Evolutionary conservation across 2,888 invertebrate genomes (phyloP).

Genomic region (Perdita meconis): DNA sequence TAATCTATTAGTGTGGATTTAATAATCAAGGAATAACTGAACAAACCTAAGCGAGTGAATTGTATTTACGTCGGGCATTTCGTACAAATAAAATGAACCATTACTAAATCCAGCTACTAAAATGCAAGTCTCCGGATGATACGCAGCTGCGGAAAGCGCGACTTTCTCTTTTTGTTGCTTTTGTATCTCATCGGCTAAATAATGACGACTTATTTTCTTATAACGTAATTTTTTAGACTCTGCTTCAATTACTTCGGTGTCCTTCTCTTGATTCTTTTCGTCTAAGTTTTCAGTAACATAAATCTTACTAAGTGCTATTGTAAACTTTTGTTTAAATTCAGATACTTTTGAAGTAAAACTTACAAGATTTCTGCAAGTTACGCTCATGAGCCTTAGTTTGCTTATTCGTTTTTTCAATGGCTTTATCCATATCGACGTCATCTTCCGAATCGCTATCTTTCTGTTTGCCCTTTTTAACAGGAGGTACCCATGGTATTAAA

Average conservation of each 20-base stretch:
- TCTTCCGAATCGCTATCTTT: slow-evolving; percentile 85
- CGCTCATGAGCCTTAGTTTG: slow-evolving; percentile 76
- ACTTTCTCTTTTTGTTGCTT: slow-evolving; percentile 87
- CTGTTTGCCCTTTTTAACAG: slow-evolving; percentile 79
- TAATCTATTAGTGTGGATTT: background rate
- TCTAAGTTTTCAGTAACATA: slow-evolving; percentile 20
- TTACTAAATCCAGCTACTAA: slow-evolving; percentile 95
- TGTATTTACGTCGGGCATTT: slow-evolving; percentile 96
- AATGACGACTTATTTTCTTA: slow-evolving; percentile 90
- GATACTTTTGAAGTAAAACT: slow-evolving; percentile 6
- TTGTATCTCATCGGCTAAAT: slow-evolving; percentile 89
- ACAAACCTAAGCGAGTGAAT: slow-evolving; percentile 91
- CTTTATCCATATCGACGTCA: slow-evolving; percentile 87
- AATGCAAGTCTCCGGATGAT: slow-evolving; percentile 91
- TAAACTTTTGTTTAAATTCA: background rate
- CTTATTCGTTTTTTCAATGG: slow-evolving; percentile 86
- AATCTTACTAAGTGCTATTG: background rate
- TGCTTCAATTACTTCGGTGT: slow-evolving; percentile 67
- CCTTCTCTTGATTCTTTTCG: slow-evolving; percentile 14
- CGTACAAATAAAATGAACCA: slow-evolving; percentile 96
- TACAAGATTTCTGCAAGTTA: slow-evolving; percentile 41
- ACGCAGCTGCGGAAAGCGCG: slow-evolving; percentile 91
- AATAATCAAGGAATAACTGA: background rate
- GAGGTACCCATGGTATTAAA: slow-evolving; percentile 86
- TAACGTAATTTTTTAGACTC: slow-evolving; percentile 85